Percentiles rank a stretch among this genome's conserved stretches.
Conservation (phyloP, 2,113 vertebrate genomes). For the Psophia crepitans region DNA sequence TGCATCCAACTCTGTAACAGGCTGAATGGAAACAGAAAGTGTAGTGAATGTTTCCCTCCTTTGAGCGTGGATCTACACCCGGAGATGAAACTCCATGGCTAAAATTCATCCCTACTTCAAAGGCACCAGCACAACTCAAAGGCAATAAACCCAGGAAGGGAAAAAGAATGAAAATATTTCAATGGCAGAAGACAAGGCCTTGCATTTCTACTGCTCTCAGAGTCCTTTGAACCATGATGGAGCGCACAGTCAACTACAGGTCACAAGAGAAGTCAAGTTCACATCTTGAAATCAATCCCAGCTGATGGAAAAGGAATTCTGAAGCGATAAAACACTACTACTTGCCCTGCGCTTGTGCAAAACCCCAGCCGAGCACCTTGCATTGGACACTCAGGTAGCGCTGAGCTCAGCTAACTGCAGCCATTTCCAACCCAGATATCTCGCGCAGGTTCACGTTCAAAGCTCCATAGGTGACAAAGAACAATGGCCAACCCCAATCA, state of each 20-base stretch:
- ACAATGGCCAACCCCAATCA: background rate
- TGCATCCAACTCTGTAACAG: background rate
- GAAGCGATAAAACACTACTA: background rate
- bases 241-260: background rate
- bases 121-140: slow-evolving; percentile 2
- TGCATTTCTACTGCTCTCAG: background rate
- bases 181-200: background rate
- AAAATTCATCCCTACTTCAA: slow-evolving; percentile 42
- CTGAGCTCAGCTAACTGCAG: background rate
- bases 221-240: background rate
- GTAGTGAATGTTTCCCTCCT: background rate
- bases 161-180: slow-evolving; percentile 30
- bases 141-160: background rate
- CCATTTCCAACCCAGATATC: background rate
- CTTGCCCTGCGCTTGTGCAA: background rate
- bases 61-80: background rate
- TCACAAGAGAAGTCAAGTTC: background rate
- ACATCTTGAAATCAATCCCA: background rate
- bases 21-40: background rate
- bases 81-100: background rate
- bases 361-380: background rate
- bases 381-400: background rate
- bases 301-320: background rate
- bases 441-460: background rate
- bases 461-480: background rate